Evolutionary conservation across 2,113 vertebrate species (phyloP).

Genomic region (Lathamus discolor): DNA sequence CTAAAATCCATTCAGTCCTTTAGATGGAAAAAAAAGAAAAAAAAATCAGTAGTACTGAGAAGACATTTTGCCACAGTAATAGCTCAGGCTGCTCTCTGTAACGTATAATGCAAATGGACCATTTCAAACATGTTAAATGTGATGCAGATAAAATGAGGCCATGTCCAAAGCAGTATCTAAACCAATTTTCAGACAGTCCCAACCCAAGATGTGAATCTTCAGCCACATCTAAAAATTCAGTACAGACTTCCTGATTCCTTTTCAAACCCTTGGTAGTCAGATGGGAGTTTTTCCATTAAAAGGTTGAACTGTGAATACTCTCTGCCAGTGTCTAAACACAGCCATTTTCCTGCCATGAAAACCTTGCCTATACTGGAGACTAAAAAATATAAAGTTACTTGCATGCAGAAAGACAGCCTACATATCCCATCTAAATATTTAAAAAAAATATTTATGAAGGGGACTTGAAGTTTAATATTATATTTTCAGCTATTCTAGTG

Average conservation of each 20-base stretch:
- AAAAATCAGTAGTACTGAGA: not conserved
- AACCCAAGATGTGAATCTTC: not conserved
- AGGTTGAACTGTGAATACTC: not conserved
- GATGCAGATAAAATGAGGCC: not conserved
- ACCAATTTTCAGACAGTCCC: not conserved
- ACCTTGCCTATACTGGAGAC: not conserved
- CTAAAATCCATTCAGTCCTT: not conserved
- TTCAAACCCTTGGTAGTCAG: not conserved
- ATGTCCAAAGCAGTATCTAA: accelerated
- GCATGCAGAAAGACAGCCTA: not conserved
- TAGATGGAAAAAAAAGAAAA: not conserved
- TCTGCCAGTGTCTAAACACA: not conserved
- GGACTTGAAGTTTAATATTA: not conserved
- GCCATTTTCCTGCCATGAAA: not conserved
- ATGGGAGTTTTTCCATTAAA: not conserved
- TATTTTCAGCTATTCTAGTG: not conserved
- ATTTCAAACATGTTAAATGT: not conserved
- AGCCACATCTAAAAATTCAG: not conserved
- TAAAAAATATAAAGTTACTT: not conserved
- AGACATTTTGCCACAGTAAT: not conserved
- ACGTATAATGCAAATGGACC: not conserved
- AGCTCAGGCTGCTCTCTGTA: not conserved
- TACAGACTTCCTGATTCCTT: not conserved
- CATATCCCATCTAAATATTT: not conserved
- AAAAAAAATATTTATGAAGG: not conserved